Percentiles rank a stretch among this genome's conserved stretches.
Evolutionary conservation across 2,797 vertebrate species (phyloP).

Genomic region (Pseudopleuronectes americanus): DNA sequence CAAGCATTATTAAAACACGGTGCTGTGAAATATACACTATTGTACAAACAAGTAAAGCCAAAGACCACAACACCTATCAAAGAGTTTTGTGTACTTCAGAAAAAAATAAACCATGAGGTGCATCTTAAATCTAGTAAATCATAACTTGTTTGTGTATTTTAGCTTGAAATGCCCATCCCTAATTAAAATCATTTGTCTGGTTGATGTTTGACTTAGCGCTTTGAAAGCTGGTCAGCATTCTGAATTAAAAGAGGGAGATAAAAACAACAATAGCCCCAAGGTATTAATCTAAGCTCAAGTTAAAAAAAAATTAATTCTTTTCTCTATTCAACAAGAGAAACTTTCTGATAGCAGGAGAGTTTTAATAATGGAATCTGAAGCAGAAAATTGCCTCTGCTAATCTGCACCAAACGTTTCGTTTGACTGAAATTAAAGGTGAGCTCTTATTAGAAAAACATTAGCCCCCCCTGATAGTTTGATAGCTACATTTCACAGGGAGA

Average conservation of each 20-base stretch:
- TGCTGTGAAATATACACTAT: background rate
- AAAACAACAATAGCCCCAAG: slow-evolving; percentile 65
- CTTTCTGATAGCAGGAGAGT: slow-evolving; percentile 75
- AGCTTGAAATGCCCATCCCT: background rate
- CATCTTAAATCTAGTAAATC: background rate
- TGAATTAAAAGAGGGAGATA: slow-evolving; percentile 63
- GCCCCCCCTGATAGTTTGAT: slow-evolving; percentile 70
- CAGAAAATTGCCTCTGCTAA: slow-evolving; percentile 84
- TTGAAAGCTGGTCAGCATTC: slow-evolving; percentile 47
- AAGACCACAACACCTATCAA: background rate
- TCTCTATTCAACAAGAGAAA: slow-evolving; percentile 72
- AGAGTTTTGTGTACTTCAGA: background rate
- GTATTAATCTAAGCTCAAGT: slow-evolving; percentile 66
- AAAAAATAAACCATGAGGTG: background rate
- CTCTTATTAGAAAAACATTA: slow-evolving; percentile 81
- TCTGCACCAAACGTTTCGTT: slow-evolving; percentile 74
- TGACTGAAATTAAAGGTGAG: slow-evolving; percentile 83
- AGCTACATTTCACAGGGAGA: slow-evolving; percentile 61
- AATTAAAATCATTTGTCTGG: slow-evolving; percentile 27
- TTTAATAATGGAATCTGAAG: slow-evolving; percentile 84
- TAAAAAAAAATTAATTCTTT: slow-evolving; percentile 33
- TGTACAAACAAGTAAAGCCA: background rate
- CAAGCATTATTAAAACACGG: background rate
- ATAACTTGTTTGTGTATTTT: background rate
- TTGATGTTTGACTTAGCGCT: slow-evolving; percentile 37